phyloP scores from a whole-genome alignment of 2,888 invertebrate species.

The Nomada lathburiana region DNA sequence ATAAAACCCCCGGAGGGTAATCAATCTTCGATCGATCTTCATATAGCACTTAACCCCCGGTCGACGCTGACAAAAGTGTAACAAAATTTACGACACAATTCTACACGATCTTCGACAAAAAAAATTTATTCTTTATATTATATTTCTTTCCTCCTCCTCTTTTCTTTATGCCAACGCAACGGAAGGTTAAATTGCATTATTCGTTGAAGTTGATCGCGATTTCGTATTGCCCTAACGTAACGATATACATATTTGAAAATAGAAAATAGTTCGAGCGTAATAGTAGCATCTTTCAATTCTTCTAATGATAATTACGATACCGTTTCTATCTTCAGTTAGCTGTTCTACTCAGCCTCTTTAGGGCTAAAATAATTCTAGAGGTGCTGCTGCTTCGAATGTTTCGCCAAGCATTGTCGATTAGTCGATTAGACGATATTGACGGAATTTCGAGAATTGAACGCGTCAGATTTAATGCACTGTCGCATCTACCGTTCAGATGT shows the following conservation, averaged over 20 bases:
- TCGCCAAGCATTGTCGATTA: neutral
- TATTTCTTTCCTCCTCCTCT: too few relatives aligned
- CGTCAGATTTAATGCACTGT: neutral
- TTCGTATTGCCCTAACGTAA: conserved; percentile 17
- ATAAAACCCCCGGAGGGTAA: neutral
- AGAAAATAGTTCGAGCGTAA: conserved; percentile 19
- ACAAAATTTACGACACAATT: neutral
- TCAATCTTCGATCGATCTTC: conserved; percentile 13
- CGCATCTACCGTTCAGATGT: neutral
- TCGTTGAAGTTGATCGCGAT: conserved; percentile 16
- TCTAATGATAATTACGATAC: conserved; percentile 21
- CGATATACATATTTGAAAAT: conserved; percentile 35
- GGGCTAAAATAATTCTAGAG: conserved; percentile 53
- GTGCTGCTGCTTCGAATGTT: conserved; percentile 34
- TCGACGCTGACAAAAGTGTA: conserved; percentile 13
- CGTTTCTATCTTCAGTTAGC: conserved; percentile 40
- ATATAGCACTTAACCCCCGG: conserved; percentile 31
- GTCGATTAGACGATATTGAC: neutral
- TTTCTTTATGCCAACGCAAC: conserved; percentile 37
- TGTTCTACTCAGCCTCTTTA: conserved; percentile 67
- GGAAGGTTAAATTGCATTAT: conserved; percentile 36
- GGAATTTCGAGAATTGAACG: conserved; percentile 3
- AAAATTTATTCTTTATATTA: too few relatives aligned
- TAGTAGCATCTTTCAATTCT: conserved; percentile 12
- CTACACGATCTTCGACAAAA: neutral